Percentiles rank a stretch among this genome's conserved stretches.
Conservation (phyloP, 2,888 invertebrate genomes). For the Caenorhabditis afra region DNA sequence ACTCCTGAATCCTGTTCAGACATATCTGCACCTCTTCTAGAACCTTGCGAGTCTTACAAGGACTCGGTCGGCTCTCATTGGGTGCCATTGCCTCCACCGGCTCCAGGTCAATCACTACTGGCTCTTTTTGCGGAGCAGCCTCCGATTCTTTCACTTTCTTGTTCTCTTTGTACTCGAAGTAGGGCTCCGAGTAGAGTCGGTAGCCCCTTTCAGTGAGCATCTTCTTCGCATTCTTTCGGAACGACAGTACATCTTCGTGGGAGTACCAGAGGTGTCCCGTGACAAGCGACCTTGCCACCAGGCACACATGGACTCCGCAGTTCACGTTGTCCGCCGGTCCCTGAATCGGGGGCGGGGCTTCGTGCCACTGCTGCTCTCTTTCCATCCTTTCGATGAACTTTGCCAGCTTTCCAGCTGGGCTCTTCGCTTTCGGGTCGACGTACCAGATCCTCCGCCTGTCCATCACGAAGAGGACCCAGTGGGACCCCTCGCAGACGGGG, state of each 20-base stretch:
- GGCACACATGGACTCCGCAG: conserved; percentile 25
- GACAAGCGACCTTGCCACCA: conserved; percentile 1
- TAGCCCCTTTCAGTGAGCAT: neutral
- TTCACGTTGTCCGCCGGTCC: neutral
- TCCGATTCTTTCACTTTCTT: too few species aligned
- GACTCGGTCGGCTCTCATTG: too few species aligned
- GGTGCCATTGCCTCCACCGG: too few species aligned
- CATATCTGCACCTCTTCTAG: too few species aligned
- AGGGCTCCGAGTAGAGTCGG: conserved; percentile 1
- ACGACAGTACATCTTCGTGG: neutral
- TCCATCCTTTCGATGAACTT: neutral
- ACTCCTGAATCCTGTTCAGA: too few species aligned
- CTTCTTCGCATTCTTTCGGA: neutral
- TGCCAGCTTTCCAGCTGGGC: neutral
- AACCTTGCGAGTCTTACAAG: too few species aligned
- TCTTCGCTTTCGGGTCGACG: neutral
- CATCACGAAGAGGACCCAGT: conserved; percentile 3
- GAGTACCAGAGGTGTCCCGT: neutral
- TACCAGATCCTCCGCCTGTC: neutral
- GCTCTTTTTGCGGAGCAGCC: too few species aligned
- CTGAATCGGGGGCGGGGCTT: neutral
- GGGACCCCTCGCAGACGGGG: conserved; percentile 5
- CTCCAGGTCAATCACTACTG: too few species aligned
- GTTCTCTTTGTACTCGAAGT: too few species aligned
- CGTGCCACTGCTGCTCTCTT: neutral